These are phyloP conservation scores for Pharmacophagus antenor DNA, from an alignment of 2,888 invertebrate species.

Conservation along the genomic window DNA sequence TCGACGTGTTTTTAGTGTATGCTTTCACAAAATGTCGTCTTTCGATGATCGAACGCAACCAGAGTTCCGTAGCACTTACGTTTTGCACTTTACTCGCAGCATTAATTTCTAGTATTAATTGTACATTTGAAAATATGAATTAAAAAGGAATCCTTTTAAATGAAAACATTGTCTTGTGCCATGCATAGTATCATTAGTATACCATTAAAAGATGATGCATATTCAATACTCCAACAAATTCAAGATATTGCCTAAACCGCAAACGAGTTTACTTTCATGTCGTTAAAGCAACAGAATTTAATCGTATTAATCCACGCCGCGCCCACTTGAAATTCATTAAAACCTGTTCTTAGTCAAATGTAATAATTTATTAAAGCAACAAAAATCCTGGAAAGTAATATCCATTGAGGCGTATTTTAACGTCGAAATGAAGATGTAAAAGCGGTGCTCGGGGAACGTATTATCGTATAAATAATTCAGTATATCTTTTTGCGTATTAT, in stretches of 20 bases:
- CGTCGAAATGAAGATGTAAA: constrained; percentile 53
- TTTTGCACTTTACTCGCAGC: no score
- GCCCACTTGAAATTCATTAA: constrained; percentile 72
- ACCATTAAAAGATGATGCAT: constrained; percentile 11
- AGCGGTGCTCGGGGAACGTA: constrained; percentile 53
- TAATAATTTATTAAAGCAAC: constrained; percentile 77
- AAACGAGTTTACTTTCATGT: constrained; percentile 66
- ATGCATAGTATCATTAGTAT: neutral
- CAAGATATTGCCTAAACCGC: constrained; percentile 47
- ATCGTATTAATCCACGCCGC: constrained; percentile 55
- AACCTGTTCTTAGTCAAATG: constrained; percentile 73
- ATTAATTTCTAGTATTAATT: no score
- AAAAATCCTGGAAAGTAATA: constrained; percentile 78
- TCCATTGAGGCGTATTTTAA: constrained; percentile 73
- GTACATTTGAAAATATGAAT: no score
- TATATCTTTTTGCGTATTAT: constrained; percentile 76
- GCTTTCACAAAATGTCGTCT: no score
- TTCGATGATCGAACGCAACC: no score
- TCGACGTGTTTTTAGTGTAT: no score
- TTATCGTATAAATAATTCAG: constrained; percentile 78
- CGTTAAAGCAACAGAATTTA: constrained; percentile 56
- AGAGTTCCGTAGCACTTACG: no score
- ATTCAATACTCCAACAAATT: constrained; percentile 37
- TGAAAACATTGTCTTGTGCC: neutral
- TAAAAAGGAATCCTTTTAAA: neutral